Evolutionary conservation across 1,140 invertebrate species (phyloP).

Genomic region (Chironomus tepperi): DNA sequence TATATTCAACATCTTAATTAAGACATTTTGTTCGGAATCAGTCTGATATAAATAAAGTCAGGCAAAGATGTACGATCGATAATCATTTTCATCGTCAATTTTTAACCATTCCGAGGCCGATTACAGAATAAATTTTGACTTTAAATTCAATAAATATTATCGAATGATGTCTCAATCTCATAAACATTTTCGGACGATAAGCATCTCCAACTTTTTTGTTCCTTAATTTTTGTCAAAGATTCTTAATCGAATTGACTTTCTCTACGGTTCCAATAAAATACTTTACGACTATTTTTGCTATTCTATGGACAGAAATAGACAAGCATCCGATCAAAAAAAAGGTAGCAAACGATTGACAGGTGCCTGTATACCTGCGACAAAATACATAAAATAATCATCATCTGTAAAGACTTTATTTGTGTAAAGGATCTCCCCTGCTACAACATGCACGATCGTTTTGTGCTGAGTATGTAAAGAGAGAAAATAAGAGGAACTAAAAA

Average conservation of each 20-base stretch:
- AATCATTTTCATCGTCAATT: constrained; percentile 10
- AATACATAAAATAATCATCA: no score
- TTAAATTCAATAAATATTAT: constrained; percentile 14
- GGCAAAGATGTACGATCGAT: not conserved
- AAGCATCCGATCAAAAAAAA: not conserved
- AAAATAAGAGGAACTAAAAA: not conserved
- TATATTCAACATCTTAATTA: not conserved
- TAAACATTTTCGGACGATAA: constrained; percentile 12
- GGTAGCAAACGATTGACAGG: constrained; percentile 21
- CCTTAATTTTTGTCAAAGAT: no score
- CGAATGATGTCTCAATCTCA: not conserved
- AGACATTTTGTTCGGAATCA: not conserved
- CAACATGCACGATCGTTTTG: not conserved
- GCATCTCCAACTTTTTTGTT: not conserved
- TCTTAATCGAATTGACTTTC: not conserved
- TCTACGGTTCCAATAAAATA: no score
- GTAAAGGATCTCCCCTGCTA: not conserved
- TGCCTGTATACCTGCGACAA: not conserved
- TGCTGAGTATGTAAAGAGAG: not conserved
- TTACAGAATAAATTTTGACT: not conserved
- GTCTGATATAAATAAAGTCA: not conserved
- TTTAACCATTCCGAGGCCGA: not conserved
- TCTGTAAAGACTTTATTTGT: not conserved
- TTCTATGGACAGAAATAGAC: not conserved
- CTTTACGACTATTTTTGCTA: not conserved